Evolutionary conservation across 2,888 invertebrate species (phyloP).

Genomic region (Hesperia comma): DNA sequence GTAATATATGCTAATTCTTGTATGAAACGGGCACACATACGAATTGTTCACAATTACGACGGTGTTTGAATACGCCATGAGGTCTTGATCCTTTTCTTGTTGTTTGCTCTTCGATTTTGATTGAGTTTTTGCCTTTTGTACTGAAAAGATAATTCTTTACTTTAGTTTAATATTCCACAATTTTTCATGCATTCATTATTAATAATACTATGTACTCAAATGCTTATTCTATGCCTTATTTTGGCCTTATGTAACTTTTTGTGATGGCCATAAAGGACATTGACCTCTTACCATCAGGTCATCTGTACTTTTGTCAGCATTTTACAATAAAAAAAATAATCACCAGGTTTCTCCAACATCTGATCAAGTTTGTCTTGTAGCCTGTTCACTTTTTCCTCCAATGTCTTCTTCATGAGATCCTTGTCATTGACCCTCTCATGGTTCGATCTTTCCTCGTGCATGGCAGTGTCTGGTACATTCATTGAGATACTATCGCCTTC

Average conservation of each 20-base stretch:
- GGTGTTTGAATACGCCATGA: constrained; percentile 64
- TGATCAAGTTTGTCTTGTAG: constrained; percentile 54
- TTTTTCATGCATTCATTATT: too few relatives aligned
- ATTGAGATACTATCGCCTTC: neutral
- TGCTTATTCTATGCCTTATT: too few relatives aligned
- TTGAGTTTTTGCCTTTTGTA: constrained; percentile 31
- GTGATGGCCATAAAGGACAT: too few relatives aligned
- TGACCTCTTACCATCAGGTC: too few relatives aligned
- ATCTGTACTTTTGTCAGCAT: too few relatives aligned
- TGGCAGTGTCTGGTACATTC: neutral
- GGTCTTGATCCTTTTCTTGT: constrained; percentile 54
- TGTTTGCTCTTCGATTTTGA: constrained; percentile 41
- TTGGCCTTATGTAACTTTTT: too few relatives aligned
- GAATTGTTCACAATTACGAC: constrained; percentile 66
- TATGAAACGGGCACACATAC: constrained; percentile 70
- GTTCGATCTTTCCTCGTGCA: neutral
- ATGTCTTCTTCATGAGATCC: neutral
- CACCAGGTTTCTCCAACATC: constrained; percentile 58
- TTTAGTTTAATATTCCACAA: too few relatives aligned
- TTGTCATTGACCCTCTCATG: neutral
- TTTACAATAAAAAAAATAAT: neutral
- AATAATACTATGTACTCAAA: too few relatives aligned
- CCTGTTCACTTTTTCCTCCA: constrained; percentile 49
- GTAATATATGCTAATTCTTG: constrained; percentile 71
- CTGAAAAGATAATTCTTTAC: constrained; percentile 8